Evolutionary conservation across 2,888 invertebrate species (phyloP), one percentile per base, ranked within the genome.

Genomic region (Mesorhabditis sp.): DNA sequence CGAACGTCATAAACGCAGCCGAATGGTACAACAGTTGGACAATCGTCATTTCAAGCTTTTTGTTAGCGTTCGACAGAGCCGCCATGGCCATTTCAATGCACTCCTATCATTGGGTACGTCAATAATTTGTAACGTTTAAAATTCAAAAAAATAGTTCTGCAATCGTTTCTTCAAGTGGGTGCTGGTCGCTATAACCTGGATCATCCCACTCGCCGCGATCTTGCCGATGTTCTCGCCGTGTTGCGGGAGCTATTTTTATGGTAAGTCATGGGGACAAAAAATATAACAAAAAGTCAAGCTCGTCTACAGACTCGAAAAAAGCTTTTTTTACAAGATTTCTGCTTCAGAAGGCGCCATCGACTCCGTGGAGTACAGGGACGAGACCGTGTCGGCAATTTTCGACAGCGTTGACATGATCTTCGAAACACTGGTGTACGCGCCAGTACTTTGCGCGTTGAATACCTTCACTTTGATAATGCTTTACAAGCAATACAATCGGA

Each of bases 1-100:
- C 71, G 4, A 71, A 66, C 4, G 15, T 67, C 3, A 71, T 64
- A 4, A 71, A 71, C 28, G 71, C 65, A 10, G 65, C 71, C 15
- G 71, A 71, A 44, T 71, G 71, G 71, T 71, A 71, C 50, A 64
- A 66, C 43, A 71, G 67, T 58, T 71, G 67, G 10, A 67, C 67
- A 7, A 71, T 71, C 43, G 67, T 71, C 6, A 44, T 68, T n/a
- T 71, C 71, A 2, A 68, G 67, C 4, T 43, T 71, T 6, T 10
- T 71, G 4, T 71, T 71, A 61, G 67, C 68, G 43, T 67, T 65
- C 5, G 71, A 71, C 15, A 41, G 71, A 7, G 71, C 71, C 3
- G 71, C 68, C 5, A 43, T 71, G 68, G 71, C 71, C 2, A 61
- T 71, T 4, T 65, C 65, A 0, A 43, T 71, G 44, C 64, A 65